A percentile compares a stretch with the other conserved stretches of the same genome.
Evolutionary conservation across 2,797 vertebrate genomes (phyloP).

Genomic region (Pangasius macronema): DNA sequence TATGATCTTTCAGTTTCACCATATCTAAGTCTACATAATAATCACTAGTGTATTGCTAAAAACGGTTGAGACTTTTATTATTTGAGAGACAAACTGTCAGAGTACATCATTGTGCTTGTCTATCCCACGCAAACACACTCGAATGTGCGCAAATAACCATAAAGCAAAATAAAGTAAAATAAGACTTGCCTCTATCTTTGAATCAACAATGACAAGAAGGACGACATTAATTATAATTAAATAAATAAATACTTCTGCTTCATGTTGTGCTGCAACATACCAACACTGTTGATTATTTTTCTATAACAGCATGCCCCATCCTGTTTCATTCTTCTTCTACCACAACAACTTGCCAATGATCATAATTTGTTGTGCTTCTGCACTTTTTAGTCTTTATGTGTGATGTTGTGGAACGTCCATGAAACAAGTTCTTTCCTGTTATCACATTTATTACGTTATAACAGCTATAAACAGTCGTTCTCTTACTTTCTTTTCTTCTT

Average conservation of each 20-base stretch:
- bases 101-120: background rate
- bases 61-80: background rate
- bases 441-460: too few relatives aligned
- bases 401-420: too few relatives aligned
- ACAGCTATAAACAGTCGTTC: too few relatives aligned
- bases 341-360: background rate
- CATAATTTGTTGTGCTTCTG: background rate
- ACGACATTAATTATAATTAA: background rate
- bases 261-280: too few relatives aligned
- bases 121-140: background rate
- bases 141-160: background rate
- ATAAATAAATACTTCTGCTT: too few relatives aligned
- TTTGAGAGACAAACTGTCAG: background rate
- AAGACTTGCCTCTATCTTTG: background rate
- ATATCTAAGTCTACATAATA: background rate
- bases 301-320: too few relatives aligned
- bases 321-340: background rate
- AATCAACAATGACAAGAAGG: background rate
- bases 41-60: background rate
- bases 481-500: too few relatives aligned
- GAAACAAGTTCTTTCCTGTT: too few relatives aligned
- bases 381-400: background rate
- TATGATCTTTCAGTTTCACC: background rate
- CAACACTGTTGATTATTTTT: too few relatives aligned
- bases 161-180: background rate